Conservation (phyloP, 2,888 invertebrate genomes). For the Leptopterna dolabrata region DNA sequence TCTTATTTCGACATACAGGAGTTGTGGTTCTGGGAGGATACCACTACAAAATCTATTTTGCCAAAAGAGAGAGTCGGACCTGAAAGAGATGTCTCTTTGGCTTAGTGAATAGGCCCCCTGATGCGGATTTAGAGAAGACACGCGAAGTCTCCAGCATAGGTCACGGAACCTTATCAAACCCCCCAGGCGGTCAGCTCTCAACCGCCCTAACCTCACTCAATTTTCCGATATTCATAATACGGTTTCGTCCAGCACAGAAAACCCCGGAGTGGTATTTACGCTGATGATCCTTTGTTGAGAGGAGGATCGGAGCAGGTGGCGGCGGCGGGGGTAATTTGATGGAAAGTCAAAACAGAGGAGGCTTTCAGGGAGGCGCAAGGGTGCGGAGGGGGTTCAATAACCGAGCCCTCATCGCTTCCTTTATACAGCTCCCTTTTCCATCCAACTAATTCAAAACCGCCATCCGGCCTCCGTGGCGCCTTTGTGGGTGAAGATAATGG, state of each 20-base stretch:
- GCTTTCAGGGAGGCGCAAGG: not conserved
- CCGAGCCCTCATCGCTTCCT: constrained; percentile 14
- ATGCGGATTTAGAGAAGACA: no score
- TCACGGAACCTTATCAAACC: no score
- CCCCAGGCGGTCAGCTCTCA: no score
- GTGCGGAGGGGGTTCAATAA: constrained; percentile 1
- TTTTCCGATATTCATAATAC: no score
- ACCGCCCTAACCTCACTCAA: no score
- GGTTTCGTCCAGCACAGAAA: not conserved
- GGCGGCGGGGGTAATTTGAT: constrained; percentile 14
- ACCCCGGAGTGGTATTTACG: not conserved
- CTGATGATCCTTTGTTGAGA: not conserved
- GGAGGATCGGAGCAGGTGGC: not conserved
- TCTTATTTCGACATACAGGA: no score
- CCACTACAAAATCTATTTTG: no score
- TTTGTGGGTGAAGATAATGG: constrained; percentile 22
- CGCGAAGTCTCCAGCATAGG: no score
- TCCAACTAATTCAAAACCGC: constrained; percentile 20
- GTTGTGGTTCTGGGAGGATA: no score
- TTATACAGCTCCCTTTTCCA: constrained; percentile 14
- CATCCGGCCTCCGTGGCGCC: not conserved
- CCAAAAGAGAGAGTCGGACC: no score
- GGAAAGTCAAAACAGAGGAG: constrained; percentile 27
- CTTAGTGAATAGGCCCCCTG: no score
- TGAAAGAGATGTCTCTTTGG: no score